A percentile compares a stretch with the other conserved stretches of the same genome.
Conservation (phyloP, 2,888 invertebrate species). For the Punctoribates punctum region DNA sequence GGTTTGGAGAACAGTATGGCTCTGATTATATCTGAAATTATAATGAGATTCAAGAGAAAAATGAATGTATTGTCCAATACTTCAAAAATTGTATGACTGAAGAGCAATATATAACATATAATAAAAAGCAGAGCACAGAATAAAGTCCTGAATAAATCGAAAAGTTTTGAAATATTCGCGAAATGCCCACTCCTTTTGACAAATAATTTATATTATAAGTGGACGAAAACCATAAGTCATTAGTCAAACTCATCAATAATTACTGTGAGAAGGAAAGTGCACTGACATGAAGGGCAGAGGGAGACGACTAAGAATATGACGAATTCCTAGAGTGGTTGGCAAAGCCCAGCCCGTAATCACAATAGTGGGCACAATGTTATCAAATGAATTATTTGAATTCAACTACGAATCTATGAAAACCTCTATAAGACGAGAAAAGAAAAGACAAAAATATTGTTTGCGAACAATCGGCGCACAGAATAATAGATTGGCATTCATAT, state of each 20-base stretch:
- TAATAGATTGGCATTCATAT: neutral
- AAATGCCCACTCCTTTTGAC: neutral
- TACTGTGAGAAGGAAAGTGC: neutral
- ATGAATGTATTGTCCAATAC: conserved; percentile 1
- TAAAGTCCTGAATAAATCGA: neutral
- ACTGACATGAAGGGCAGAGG: neutral
- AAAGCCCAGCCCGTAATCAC: neutral
- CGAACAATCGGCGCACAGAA: neutral
- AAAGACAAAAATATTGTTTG: conserved; percentile 5
- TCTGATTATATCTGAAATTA: neutral
- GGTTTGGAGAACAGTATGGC: neutral
- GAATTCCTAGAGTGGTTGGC: neutral
- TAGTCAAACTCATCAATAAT: conserved; percentile 24
- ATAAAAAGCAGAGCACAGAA: neutral
- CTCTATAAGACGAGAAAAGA: neutral
- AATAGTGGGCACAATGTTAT: neutral
- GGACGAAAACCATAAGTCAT: conserved; percentile 24
- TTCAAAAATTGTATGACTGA: neutral
- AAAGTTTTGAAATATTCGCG: neutral
- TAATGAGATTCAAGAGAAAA: neutral
- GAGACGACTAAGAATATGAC: neutral
- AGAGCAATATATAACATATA: neutral
- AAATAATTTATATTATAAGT: conserved; percentile 13
- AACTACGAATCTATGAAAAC: neutral
- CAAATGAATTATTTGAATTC: conserved; percentile 8